Percentiles rank a stretch among this genome's conserved stretches.
Conservation (phyloP, 2,113 vertebrate genomes). For the Myiozetetes cayanensis region DNA sequence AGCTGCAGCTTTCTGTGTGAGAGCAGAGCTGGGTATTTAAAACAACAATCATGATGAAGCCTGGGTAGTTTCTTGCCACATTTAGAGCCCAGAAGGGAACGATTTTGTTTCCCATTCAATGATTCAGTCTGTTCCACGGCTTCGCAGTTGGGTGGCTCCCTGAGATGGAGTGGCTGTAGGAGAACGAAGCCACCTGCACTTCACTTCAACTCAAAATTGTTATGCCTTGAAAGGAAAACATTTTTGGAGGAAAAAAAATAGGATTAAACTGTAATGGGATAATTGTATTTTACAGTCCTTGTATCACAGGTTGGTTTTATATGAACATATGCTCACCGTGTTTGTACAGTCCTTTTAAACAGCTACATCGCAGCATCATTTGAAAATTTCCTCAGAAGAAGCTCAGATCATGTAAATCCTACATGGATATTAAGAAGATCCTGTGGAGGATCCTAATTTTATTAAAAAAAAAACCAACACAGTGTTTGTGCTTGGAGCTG, state of each 20-base stretch:
- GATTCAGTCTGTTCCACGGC: neutral
- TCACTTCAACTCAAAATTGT: neutral
- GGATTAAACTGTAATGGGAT: neutral
- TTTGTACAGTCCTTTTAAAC: neutral
- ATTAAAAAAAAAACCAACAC: neutral
- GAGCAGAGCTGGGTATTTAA: neutral
- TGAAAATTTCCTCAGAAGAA: neutral
- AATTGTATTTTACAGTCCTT: neutral
- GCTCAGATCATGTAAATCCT: neutral
- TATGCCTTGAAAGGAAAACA: neutral
- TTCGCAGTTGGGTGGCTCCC: neutral
- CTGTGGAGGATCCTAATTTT: neutral
- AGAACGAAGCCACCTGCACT: neutral
- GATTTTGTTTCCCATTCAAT: neutral
- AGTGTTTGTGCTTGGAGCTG: neutral
- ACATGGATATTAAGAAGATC: neutral
- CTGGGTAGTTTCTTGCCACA: neutral
- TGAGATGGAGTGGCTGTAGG: neutral
- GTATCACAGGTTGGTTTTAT: neutral
- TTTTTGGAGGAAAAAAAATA: neutral
- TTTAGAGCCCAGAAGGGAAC: neutral
- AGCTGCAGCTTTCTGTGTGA: neutral
- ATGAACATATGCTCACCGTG: neutral
- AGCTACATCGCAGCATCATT: neutral
- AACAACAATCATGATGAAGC: fast-evolving